Conservation (phyloP, 1,140 invertebrate species). For the Maniola jurtina region DNA sequence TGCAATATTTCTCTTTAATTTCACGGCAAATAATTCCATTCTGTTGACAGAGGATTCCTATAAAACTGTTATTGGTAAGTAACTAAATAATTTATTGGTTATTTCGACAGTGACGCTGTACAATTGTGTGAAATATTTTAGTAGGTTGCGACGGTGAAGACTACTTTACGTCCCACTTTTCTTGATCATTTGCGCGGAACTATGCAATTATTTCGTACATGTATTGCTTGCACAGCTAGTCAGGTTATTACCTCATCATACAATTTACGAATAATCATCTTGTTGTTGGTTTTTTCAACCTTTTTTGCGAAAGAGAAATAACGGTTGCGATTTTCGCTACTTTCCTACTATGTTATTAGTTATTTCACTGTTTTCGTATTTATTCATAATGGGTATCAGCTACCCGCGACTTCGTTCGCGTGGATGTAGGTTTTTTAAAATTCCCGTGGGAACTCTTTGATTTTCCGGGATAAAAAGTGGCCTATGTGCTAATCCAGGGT, state of each 20-base stretch:
- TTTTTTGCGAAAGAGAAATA: background rate
- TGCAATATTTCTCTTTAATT: constrained; percentile 3
- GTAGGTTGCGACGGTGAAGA: constrained; percentile 8
- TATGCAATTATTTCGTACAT: constrained; percentile 11
- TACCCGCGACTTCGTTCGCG: too few species aligned
- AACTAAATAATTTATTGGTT: background rate
- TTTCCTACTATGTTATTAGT: too few species aligned
- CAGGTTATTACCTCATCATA: background rate
- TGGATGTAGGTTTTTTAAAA: too few species aligned
- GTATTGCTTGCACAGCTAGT: background rate
- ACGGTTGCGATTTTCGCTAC: background rate
- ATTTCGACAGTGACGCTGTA: background rate
- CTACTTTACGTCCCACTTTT: constrained; percentile 7
- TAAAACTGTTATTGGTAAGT: background rate
- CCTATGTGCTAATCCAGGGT: too few species aligned
- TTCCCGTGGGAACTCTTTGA: too few species aligned
- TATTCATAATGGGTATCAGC: too few species aligned
- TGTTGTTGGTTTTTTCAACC: background rate
- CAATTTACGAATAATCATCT: background rate
- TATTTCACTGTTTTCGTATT: too few species aligned
- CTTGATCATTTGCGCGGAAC: constrained; percentile 15
- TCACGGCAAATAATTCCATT: background rate
- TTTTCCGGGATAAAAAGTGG: too few species aligned
- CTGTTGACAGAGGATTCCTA: background rate
- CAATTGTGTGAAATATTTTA: constrained; percentile 8